Base-by-base conservation (phyloP, 2,888 invertebrate species). In the Heliconius hortense region DNA sequence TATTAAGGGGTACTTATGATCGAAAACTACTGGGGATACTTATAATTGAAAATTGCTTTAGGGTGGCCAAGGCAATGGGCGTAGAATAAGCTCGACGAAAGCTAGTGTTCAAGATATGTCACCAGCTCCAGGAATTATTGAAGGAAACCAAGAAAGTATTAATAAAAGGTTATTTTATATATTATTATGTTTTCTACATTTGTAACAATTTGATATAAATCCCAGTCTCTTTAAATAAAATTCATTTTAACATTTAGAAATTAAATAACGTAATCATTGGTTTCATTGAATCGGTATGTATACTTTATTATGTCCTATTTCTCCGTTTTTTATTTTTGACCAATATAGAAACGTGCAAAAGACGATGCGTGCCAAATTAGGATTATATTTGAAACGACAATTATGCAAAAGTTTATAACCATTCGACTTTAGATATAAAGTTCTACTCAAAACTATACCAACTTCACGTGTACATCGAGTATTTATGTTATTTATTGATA, bases 81-180 rank as follows among this genome's bases (percentile, higher is more conserved):
- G 84, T 56, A 85, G 84, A 35, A 82, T 79, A 26, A 77, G 83
- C 2, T 90, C 91, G 0, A 83, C 83, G 1, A 92, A 91, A 79
- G 81, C 84, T 4, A 92, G 92, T 79, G 80, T 88, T 39, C 90
- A 89, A 77, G 84, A 90, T 48, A 76, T 88, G 7, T 80, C 85
- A n/a, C 84, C 85, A 43, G 83, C 80, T 15, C 79, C 81, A n/a
- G 84, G 66, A 5, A 7, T 80, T 75, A 82, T 78, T 77, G 35
- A 82, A 80, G 39, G 73, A 18, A 64, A 75, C 35, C 78, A 76
- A 63, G 87, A 86, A 24, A 82, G 80, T 39, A 56, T 80, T 35
- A 76, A 78, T n/a, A 86, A 86, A 78, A 89, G 88, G 88, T 87
- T 78, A 24, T 68, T 70, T 67, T 10, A 24, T 48, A 43, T 24